Evolutionary conservation across 1,140 invertebrate species (phyloP).

Genomic region (Laupala kohalensis): DNA sequence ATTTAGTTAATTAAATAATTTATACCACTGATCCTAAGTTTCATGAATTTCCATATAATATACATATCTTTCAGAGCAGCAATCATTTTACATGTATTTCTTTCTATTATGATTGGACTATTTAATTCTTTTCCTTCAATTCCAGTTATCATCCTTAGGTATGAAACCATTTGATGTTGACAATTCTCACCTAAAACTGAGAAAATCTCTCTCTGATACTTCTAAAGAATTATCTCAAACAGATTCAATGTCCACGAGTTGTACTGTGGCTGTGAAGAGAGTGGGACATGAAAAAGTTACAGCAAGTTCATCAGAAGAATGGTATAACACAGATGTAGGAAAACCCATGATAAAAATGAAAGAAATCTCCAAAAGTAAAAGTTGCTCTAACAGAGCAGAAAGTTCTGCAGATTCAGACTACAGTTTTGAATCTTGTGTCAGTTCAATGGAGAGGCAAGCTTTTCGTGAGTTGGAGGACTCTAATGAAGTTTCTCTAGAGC

Average conservation of each 20-base stretch:
- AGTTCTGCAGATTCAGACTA: conserved; percentile 11
- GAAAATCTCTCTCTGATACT: background rate
- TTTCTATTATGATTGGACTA: too few species aligned
- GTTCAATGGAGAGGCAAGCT: background rate
- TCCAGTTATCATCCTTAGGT: background rate
- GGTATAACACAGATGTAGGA: background rate
- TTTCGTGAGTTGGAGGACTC: conserved; percentile 1
- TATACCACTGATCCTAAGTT: background rate
- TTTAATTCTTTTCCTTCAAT: too few species aligned
- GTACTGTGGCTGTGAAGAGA: background rate
- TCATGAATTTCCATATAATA: background rate
- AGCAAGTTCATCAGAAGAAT: background rate
- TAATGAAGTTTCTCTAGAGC: background rate
- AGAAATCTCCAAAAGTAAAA: background rate
- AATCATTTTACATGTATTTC: background rate
- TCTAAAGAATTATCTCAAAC: background rate
- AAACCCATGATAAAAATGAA: background rate
- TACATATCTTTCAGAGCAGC: background rate
- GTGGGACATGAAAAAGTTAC: background rate
- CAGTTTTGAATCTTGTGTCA: conserved; percentile 11
- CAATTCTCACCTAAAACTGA: background rate
- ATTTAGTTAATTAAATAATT: background rate
- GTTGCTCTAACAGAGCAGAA: background rate
- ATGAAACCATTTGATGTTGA: background rate
- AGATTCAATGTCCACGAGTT: background rate